Conservation (phyloP, 2,888 invertebrate species). For the Yponomeuta sedellus region DNA sequence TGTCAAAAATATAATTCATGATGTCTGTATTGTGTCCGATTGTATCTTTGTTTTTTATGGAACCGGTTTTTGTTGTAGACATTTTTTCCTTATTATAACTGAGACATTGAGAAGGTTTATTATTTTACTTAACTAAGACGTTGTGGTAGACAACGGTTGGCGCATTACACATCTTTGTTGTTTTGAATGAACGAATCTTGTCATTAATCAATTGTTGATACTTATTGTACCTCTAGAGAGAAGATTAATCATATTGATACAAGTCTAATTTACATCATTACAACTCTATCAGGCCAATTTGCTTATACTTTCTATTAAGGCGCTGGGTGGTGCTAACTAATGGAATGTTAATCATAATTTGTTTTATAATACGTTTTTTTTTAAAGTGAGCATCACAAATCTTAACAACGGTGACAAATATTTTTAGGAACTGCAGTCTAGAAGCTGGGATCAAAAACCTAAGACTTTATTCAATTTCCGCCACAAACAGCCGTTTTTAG, state of each 20-base stretch:
- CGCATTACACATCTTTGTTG: background rate
- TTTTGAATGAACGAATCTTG: background rate
- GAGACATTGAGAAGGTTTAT: background rate
- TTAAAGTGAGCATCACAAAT: too few relatives aligned
- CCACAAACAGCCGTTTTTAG: too few relatives aligned
- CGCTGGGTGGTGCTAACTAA: too few relatives aligned
- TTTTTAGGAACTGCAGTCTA: too few relatives aligned
- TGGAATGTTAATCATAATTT: too few relatives aligned
- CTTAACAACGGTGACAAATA: too few relatives aligned
- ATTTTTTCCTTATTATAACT: background rate
- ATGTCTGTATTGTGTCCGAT: background rate
- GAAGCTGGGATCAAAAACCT: too few relatives aligned
- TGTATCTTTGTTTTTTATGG: background rate
- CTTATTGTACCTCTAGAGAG: too few relatives aligned
- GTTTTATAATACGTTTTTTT: too few relatives aligned
- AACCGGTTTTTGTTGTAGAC: background rate
- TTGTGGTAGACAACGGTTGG: background rate
- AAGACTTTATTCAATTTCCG: too few relatives aligned
- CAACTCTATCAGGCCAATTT: background rate
- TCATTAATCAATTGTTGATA: background rate
- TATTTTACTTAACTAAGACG: constrained; percentile 19
- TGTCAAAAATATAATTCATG: background rate
- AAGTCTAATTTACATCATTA: background rate
- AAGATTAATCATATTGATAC: background rate
- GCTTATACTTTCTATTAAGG: too few relatives aligned